Percentiles rank a stretch among this genome's conserved stretches.
phyloP scores from a whole-genome alignment of 2,113 vertebrate species.

The Oryzias melastigma region DNA sequence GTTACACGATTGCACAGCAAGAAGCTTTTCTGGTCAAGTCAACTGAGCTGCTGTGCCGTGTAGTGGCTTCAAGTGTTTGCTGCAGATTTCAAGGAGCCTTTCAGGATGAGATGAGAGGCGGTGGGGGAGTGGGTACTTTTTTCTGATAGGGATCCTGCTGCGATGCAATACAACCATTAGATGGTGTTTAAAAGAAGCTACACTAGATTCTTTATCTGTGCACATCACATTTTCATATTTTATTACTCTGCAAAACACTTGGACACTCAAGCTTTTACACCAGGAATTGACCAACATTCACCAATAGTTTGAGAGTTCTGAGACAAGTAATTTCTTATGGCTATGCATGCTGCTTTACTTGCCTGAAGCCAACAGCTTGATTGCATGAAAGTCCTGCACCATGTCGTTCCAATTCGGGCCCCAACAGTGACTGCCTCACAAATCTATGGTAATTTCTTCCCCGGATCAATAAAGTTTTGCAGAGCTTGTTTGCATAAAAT shows the following conservation, averaged over 20 bases:
- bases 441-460: slow-evolving; percentile 42
- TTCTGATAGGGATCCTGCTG: slow-evolving; percentile 12
- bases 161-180: slow-evolving; percentile 7
- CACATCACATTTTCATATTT: not conserved
- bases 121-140: slow-evolving; percentile 10
- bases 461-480: slow-evolving; percentile 45
- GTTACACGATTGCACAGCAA: slow-evolving; percentile 47
- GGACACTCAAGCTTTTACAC: no score
- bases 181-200: slow-evolving; percentile 6
- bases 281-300: not conserved
- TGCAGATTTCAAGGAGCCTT: slow-evolving; percentile 50
- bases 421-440: slow-evolving; percentile 22
- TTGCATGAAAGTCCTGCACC: slow-evolving; percentile 5
- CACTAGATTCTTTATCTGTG: slow-evolving; percentile 12
- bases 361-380: slow-evolving; percentile 18
- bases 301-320: not conserved
- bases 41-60: slow-evolving; percentile 6
- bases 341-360: slow-evolving; percentile 3
- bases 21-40: slow-evolving; percentile 35
- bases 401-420: slow-evolving; percentile 6
- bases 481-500: slow-evolving; percentile 50
- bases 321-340: not conserved
- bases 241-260: not conserved
- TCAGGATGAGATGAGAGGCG: slow-evolving; percentile 27
- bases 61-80: slow-evolving; percentile 56